Conservation (phyloP, 1,140 invertebrate genomes). For the Stratiolaelaps scimitus region DNA sequence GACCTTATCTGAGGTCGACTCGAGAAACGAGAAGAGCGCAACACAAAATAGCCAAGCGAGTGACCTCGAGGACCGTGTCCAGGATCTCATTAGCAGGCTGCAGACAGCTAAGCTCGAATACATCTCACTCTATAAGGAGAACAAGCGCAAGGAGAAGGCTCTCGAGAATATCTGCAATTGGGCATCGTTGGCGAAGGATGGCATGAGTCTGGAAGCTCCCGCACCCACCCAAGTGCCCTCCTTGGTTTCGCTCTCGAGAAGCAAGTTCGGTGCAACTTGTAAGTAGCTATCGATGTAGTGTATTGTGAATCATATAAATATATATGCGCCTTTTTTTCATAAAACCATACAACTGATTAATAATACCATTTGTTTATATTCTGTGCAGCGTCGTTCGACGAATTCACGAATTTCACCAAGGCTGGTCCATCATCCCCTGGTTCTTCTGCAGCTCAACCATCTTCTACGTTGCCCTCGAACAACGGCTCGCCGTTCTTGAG, state of each 20-base stretch:
- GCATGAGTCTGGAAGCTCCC: constrained; percentile 7
- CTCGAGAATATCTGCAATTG: constrained; percentile 25
- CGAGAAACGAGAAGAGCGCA: not conserved
- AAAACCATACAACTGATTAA: not conserved
- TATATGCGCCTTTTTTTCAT: too few relatives aligned
- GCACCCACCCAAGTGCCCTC: constrained; percentile 12
- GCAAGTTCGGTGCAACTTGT: constrained; percentile 5
- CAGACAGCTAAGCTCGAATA: constrained; percentile 4
- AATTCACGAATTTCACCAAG: not conserved
- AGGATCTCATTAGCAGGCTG: constrained; percentile 7
- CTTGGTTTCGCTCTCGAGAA: not conserved
- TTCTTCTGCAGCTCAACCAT: not conserved
- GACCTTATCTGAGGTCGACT: not conserved
- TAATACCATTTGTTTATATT: not conserved
- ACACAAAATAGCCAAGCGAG: not conserved
- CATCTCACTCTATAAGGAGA: constrained; percentile 25
- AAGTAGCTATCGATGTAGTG: too few relatives aligned
- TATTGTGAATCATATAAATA: too few relatives aligned
- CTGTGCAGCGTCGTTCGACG: not conserved
- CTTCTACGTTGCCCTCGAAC: not conserved
- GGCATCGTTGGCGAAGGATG: constrained; percentile 19
- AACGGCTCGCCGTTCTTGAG: not conserved
- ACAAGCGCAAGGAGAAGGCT: constrained; percentile 27
- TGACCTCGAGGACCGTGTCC: constrained; percentile 17
- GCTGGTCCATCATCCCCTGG: not conserved